Conservation (phyloP, 30 jellyfish, hydroid and myxozoan species). For the Turritopsis dohrnii region DNA sequence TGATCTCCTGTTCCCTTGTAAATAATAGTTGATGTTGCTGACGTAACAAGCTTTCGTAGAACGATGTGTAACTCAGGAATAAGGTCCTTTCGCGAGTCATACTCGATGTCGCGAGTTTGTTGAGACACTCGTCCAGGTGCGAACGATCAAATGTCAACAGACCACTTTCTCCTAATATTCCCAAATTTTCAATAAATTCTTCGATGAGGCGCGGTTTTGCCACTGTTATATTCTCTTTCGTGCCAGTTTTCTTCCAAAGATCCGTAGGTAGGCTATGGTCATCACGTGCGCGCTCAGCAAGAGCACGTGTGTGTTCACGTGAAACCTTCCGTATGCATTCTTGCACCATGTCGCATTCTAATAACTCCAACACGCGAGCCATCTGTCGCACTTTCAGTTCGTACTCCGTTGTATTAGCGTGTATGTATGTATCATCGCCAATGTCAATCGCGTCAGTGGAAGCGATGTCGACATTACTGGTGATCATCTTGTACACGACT, state of each 20-base stretch:
- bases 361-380: constrained; percentile 51
- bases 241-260: constrained; percentile 69
- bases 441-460: constrained; percentile 24
- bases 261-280: constrained; percentile 75
- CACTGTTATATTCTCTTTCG: constrained; percentile 51
- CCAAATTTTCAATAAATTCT: constrained; percentile 38
- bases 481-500: constrained; percentile 53
- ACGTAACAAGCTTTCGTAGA: constrained; percentile 57
- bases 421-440: constrained; percentile 47
- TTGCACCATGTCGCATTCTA: constrained; percentile 66
- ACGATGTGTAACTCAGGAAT: constrained; percentile 55
- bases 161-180: neutral
- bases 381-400: constrained; percentile 71
- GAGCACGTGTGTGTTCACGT: constrained; percentile 63
- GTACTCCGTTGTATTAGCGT: constrained; percentile 54
- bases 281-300: constrained; percentile 68
- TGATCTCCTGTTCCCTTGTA: constrained; percentile 69
- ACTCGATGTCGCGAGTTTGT: constrained; percentile 41
- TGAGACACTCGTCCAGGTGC: constrained; percentile 48
- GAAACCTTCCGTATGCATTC: constrained; percentile 60
- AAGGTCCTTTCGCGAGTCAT: constrained; percentile 41
- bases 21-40: constrained; percentile 55
- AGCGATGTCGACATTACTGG: constrained; percentile 35
- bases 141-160: constrained; percentile 7
- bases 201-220: constrained; percentile 60